Evolutionary conservation across 2,797 vertebrate species (phyloP).

Genomic region (Enteromius treurensis): DNA sequence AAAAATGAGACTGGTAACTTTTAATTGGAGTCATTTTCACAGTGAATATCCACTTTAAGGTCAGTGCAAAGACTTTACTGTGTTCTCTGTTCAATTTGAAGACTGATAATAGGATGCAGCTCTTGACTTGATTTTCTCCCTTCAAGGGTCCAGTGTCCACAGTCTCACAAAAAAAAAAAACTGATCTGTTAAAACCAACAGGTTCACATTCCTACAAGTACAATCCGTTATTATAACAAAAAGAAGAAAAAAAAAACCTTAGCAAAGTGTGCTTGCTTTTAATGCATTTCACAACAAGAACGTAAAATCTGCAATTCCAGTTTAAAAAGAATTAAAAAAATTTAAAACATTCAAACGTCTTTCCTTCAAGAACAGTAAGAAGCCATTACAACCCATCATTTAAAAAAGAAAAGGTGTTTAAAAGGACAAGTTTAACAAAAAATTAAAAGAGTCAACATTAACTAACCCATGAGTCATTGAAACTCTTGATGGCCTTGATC

Average conservation of each 20-base stretch:
- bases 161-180: too few relatives aligned
- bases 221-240: too few relatives aligned
- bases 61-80: too few relatives aligned
- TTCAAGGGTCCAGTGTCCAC: too few relatives aligned
- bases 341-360: neutral
- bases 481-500: neutral
- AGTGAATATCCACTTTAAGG: too few relatives aligned
- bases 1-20: too few relatives aligned
- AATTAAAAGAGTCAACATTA: neutral
- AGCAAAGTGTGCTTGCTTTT: neutral
- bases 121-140: too few relatives aligned
- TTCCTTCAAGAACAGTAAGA: neutral
- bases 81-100: too few relatives aligned
- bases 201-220: too few relatives aligned
- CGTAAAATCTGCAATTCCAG: neutral
- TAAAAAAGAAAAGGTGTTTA: neutral
- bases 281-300: constrained; percentile 5
- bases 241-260: neutral
- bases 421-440: neutral
- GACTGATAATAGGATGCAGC: too few relatives aligned
- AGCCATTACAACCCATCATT: neutral
- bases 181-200: too few relatives aligned
- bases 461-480: neutral
- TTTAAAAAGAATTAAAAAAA: neutral
- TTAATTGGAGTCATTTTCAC: too few relatives aligned